phyloP scores from a whole-genome alignment of 1,140 invertebrate genomes.

The Delia radicum region DNA sequence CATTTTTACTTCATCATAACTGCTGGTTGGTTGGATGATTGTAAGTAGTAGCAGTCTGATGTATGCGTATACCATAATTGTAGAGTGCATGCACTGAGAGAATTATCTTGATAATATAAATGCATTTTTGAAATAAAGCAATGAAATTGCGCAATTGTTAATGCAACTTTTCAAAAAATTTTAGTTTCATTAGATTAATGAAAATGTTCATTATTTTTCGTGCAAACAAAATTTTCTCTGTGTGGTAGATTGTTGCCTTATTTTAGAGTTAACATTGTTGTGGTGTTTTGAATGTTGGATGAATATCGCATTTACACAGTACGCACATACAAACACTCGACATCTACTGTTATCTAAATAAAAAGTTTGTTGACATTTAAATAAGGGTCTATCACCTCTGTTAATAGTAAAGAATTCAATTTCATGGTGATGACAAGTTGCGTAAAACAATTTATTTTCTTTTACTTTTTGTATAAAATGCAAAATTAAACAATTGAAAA shows the following conservation, averaged over 20 bases:
- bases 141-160: too few species aligned
- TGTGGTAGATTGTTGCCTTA: background rate
- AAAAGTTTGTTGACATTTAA: background rate
- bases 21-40: background rate
- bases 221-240: background rate
- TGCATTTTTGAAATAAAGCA: background rate
- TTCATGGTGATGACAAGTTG: background rate
- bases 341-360: background rate
- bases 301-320: background rate
- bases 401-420: background rate
- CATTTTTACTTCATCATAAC: background rate
- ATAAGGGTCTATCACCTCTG: background rate
- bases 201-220: background rate
- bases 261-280: background rate
- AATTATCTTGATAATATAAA: too few species aligned
- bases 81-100: background rate
- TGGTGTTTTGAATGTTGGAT: background rate
- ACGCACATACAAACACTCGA: background rate
- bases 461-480: background rate
- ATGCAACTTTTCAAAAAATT: too few species aligned
- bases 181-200: background rate
- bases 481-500: background rate
- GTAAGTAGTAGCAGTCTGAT: background rate
- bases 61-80: background rate
- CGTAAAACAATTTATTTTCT: background rate